phyloP scores from a whole-genome alignment of 2,797 vertebrate species.

The Mormyrops boulengeri region DNA sequence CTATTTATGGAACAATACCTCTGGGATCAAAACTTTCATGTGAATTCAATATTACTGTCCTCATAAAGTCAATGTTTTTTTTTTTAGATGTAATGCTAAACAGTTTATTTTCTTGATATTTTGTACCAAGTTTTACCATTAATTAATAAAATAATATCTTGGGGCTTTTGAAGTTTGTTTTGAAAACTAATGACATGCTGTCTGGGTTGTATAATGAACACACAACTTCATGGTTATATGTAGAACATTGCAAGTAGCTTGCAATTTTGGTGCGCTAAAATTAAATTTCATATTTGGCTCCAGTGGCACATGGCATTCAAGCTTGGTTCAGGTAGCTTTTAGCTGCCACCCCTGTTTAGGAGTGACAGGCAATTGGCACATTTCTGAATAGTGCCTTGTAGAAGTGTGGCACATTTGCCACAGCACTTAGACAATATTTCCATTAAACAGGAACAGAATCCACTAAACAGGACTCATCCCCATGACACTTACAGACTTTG shows the following conservation, averaged over 20 bases:
- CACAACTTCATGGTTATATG: neutral
- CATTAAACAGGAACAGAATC: constrained; percentile 20
- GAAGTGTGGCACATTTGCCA: constrained; percentile 1
- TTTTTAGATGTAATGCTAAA: neutral
- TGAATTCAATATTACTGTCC: neutral
- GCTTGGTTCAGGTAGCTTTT: constrained; percentile 15
- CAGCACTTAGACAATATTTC: constrained; percentile 29
- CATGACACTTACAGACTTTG: neutral
- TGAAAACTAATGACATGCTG: neutral
- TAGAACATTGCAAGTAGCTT: neutral
- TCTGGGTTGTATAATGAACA: neutral
- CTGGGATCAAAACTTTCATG: neutral
- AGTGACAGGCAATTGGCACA: constrained; percentile 24
- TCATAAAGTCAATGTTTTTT: neutral
- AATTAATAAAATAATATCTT: neutral
- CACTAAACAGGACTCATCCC: constrained; percentile 38
- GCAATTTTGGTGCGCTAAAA: neutral
- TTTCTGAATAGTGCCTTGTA: constrained; percentile 26
- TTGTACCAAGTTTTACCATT: neutral
- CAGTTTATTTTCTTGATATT: neutral
- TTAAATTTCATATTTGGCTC: constrained; percentile 25
- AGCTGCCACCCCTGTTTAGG: constrained; percentile 45
- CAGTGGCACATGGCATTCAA: constrained; percentile 40
- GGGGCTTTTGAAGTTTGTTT: neutral
- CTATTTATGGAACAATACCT: neutral